Conservation (phyloP, 2,113 vertebrate genomes). For the Morone chrysops region DNA sequence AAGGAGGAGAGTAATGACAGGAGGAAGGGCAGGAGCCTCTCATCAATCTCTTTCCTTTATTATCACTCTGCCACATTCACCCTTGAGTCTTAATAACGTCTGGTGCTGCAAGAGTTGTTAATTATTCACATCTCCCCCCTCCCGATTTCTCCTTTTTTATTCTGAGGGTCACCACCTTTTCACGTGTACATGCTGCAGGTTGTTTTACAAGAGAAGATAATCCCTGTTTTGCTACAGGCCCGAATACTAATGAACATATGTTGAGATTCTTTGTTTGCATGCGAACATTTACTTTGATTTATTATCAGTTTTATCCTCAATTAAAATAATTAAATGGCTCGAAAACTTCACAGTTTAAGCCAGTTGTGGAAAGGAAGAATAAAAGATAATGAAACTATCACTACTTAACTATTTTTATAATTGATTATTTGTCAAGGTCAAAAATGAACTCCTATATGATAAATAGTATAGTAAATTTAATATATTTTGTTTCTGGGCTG, state of each 20-base stretch:
- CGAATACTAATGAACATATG: slow-evolving; percentile 10
- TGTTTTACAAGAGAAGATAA: slow-evolving; percentile 14
- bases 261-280: slow-evolving; percentile 4
- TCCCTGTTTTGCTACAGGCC: slow-evolving; percentile 2
- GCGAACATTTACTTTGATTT: background rate
- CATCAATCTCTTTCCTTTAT: slow-evolving; percentile 33
- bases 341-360: background rate
- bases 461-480: too few relatives aligned
- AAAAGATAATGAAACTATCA: background rate
- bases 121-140: slow-evolving; percentile 13
- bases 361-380: background rate
- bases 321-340: background rate
- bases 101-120: slow-evolving; percentile 17
- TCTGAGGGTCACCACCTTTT: slow-evolving; percentile 17
- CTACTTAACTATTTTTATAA: too few relatives aligned
- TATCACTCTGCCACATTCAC: slow-evolving; percentile 23
- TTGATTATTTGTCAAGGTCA: too few relatives aligned
- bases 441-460: too few relatives aligned
- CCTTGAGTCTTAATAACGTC: slow-evolving; percentile 25
- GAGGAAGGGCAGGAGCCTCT: slow-evolving; percentile 34
- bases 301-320: background rate
- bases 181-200: background rate
- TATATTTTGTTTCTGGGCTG: background rate
- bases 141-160: background rate
- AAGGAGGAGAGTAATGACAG: background rate